phyloP scores from a whole-genome alignment of 2,888 invertebrate genomes.

The Platerodrilus igneus region DNA sequence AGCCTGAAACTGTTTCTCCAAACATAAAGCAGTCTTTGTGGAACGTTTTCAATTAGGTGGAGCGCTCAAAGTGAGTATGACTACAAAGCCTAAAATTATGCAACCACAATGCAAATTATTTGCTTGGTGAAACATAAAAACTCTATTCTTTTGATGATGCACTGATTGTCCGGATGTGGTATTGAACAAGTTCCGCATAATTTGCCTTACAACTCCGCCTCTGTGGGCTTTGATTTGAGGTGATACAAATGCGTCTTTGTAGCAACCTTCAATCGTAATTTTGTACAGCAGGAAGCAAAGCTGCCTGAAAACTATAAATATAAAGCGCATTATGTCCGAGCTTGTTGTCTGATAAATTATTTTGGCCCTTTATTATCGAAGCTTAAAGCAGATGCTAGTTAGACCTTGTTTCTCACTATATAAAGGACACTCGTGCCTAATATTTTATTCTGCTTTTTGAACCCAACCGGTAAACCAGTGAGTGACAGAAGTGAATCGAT shows the following conservation, averaged over 20 bases:
- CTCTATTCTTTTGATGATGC: constrained; percentile 16
- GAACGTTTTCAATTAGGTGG: too few species aligned
- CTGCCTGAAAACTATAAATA: too few species aligned
- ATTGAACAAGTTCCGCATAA: constrained; percentile 19
- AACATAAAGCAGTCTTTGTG: too few species aligned
- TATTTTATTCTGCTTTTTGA: constrained; percentile 14
- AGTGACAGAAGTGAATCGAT: constrained; percentile 8
- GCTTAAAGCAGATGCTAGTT: constrained; percentile 15
- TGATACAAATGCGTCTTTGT: too few species aligned
- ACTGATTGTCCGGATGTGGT: constrained; percentile 14
- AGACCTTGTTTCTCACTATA: constrained; percentile 9
- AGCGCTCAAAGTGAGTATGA: too few species aligned
- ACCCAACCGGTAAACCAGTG: constrained; percentile 6
- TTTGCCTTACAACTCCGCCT: constrained; percentile 19
- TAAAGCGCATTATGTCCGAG: constrained; percentile 11
- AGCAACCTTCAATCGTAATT: too few species aligned
- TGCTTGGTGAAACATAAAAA: constrained; percentile 17
- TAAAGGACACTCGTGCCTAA: constrained; percentile 14
- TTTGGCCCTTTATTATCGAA: constrained; percentile 11
- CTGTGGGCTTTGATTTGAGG: constrained; percentile 17
- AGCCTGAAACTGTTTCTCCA: too few species aligned
- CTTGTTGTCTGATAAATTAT: constrained; percentile 18
- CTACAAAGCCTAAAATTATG: constrained; percentile 16
- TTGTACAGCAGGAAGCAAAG: too few species aligned
- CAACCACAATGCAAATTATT: constrained; percentile 19